A percentile compares a stretch with the other conserved stretches of the same genome.
phyloP scores from a whole-genome alignment of 2,113 vertebrate genomes.

The Cettia cetti region DNA sequence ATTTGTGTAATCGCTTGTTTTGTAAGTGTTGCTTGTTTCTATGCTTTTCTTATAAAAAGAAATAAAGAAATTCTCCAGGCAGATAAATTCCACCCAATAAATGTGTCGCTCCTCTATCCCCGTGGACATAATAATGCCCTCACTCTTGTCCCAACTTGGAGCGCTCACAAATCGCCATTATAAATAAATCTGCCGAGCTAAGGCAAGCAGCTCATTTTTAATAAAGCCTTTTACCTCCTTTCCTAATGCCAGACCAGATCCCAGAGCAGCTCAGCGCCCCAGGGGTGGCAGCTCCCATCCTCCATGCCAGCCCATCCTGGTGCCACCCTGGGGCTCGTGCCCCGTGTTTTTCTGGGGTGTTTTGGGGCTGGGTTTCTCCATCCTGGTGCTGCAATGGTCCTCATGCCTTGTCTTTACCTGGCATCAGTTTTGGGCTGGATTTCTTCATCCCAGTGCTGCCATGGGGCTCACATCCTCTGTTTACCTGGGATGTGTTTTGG shows the following conservation, averaged over 20 bases:
- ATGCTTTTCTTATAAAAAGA: background rate
- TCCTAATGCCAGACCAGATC: background rate
- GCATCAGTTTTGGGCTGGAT: background rate
- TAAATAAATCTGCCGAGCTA: background rate
- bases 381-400: background rate
- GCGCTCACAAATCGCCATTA: background rate
- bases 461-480: rapidly evolving
- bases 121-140: background rate
- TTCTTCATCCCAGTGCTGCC: background rate
- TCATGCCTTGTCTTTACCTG: background rate
- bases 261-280: rapidly evolving
- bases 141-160: conserved; percentile 16
- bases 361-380: background rate
- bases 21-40: background rate
- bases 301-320: rapidly evolving
- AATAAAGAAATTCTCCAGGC: background rate
- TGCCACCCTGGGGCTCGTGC: background rate
- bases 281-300: background rate
- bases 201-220: background rate
- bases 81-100: conserved; percentile 44
- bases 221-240: conserved; percentile 55
- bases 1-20: background rate
- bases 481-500: rapidly evolving
- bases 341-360: background rate
- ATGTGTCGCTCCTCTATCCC: background rate